Percentiles rank a stretch among this genome's conserved stretches.
These are phyloP conservation scores for Pogonus chalceus DNA, from an alignment of 1,140 invertebrate species.

Conservation along the genomic window DNA sequence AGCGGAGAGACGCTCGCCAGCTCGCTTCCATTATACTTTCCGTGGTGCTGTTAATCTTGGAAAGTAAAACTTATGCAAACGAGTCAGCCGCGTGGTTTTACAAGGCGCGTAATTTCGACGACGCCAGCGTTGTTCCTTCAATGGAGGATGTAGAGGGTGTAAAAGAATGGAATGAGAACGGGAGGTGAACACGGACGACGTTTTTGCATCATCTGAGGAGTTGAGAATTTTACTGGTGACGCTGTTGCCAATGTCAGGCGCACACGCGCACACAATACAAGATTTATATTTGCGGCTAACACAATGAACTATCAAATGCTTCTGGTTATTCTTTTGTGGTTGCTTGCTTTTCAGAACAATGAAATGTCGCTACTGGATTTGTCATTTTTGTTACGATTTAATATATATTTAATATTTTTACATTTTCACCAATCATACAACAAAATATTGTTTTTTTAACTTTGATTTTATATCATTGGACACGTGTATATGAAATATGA, in stretches of 20 bases:
- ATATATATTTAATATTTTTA: too few species aligned
- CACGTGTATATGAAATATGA: too few species aligned
- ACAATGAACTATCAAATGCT: too few species aligned
- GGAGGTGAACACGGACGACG: not conserved
- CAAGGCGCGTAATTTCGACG: constrained; percentile 29
- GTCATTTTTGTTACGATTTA: too few species aligned
- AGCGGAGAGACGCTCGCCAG: constrained; percentile 9
- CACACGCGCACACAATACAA: constrained; percentile 5
- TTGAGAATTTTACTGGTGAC: too few species aligned
- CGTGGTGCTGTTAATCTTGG: constrained; percentile 30
- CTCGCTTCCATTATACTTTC: constrained; percentile 29
- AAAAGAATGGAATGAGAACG: not conserved
- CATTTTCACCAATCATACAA: too few species aligned
- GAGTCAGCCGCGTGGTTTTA: constrained; percentile 31
- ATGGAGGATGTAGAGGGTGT: not conserved
- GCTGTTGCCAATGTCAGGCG: not conserved
- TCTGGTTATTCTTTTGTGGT: too few species aligned
- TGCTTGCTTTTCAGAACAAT: too few species aligned
- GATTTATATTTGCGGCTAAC: not conserved
- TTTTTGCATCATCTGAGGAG: constrained; percentile 6
- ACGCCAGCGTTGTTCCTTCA: not conserved
- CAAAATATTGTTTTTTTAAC: too few species aligned
- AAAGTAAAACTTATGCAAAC: constrained; percentile 35
- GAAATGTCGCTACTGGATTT: too few species aligned
- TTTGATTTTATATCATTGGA: too few species aligned